Conservation (phyloP, 2,888 invertebrate genomes). For the Xestia ashworthii region DNA sequence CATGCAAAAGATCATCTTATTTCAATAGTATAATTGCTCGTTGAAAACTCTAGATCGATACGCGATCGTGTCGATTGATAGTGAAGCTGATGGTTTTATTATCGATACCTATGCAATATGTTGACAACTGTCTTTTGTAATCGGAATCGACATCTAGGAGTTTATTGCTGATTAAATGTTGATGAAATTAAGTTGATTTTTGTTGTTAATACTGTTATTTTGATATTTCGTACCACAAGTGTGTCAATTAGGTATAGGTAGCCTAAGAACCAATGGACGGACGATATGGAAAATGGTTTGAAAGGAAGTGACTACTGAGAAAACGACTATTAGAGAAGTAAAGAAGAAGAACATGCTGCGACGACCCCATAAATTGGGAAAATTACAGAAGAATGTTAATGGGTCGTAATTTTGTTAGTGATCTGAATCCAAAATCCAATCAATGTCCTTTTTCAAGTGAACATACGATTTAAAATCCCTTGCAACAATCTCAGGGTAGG, state of each 20-base stretch:
- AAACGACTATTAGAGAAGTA: background rate
- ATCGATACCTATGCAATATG: slow-evolving; percentile 27
- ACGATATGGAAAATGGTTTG: background rate
- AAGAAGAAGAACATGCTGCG: background rate
- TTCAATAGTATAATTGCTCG: slow-evolving; percentile 51
- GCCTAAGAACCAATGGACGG: background rate
- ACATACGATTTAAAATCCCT: background rate
- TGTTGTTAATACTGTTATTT: background rate
- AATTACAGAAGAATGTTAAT: background rate
- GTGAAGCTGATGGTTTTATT: slow-evolving; percentile 42
- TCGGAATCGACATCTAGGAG: slow-evolving; percentile 32
- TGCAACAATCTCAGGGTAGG: background rate
- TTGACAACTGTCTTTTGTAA: slow-evolving; percentile 26
- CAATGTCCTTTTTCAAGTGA: background rate
- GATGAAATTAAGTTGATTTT: slow-evolving; percentile 1
- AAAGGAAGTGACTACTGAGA: background rate
- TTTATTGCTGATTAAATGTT: slow-evolving; percentile 36
- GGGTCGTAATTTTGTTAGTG: background rate
- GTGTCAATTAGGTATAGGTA: no score
- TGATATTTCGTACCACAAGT: background rate
- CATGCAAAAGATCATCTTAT: slow-evolving; percentile 36
- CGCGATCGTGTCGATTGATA: slow-evolving; percentile 53
- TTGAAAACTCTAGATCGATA: slow-evolving; percentile 50
- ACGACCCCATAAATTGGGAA: background rate
- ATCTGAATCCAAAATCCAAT: background rate